A percentile compares a stretch with the other conserved stretches of the same genome.
These are phyloP conservation scores for Butorides virescens DNA, from an alignment of 2,113 vertebrate species.

Conservation along the genomic window DNA sequence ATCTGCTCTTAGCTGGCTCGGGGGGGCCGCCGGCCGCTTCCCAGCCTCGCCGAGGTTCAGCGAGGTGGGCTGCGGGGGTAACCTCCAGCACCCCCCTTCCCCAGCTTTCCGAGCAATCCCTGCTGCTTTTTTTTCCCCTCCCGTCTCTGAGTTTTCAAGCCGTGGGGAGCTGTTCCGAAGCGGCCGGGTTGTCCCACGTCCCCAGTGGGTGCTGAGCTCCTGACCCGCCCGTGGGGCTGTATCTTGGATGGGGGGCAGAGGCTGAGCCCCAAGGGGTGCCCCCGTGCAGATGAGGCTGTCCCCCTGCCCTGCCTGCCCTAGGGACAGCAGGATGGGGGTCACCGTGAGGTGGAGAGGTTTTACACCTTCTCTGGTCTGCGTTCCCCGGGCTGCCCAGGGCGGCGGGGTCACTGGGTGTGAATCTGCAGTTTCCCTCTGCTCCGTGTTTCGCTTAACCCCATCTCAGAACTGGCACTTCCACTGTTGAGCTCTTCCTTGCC, in stretches of 20 bases:
- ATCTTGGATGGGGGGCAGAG: no score
- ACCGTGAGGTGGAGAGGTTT: neutral
- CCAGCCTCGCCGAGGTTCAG: neutral
- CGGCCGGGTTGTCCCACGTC: neutral
- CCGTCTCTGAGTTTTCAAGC: neutral
- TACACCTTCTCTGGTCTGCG: neutral
- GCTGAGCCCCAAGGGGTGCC: neutral
- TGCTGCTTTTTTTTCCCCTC: no score
- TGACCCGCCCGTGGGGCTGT: neutral
- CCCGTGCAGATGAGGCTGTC: fast-evolving
- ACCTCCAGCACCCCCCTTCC: neutral
- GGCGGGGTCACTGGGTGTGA: no score
- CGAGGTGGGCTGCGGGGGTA: neutral
- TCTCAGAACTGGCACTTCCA: neutral
- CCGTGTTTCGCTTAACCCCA: neutral
- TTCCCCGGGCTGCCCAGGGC: no score
- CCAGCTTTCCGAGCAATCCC: neutral
- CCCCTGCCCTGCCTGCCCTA: neutral
- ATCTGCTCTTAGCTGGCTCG: neutral
- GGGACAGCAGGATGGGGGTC: neutral
- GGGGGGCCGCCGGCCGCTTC: neutral
- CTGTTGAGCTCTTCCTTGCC: neutral
- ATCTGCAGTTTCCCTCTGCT: neutral
- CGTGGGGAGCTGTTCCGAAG: neutral
- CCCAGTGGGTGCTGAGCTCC: neutral